A percentile compares a stretch with the other conserved stretches of the same genome.
Evolutionary conservation across 2,888 invertebrate species (phyloP).

Genomic region (Altica lythri): DNA sequence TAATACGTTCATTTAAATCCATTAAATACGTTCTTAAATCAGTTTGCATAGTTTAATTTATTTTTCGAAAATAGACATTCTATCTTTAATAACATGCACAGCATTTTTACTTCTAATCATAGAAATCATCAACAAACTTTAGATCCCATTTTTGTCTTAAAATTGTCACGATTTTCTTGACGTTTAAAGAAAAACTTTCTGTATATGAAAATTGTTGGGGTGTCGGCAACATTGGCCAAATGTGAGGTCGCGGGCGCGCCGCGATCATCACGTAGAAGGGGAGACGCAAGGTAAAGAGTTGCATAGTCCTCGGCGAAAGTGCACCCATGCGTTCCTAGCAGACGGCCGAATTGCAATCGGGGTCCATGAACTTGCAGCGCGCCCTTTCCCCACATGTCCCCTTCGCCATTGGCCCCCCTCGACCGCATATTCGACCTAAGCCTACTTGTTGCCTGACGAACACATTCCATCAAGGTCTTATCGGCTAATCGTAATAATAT

Average conservation of each 20-base stretch:
- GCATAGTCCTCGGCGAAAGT: slow-evolving; percentile 57
- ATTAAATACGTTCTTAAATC: too few relatives aligned
- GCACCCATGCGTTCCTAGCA: slow-evolving; percentile 60
- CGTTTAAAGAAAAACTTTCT: background rate
- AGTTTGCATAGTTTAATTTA: too few relatives aligned
- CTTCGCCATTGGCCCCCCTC: slow-evolving; percentile 30
- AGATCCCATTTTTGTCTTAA: background rate
- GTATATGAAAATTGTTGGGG: background rate
- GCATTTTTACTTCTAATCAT: too few relatives aligned
- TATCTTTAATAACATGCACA: too few relatives aligned
- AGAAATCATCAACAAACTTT: too few relatives aligned
- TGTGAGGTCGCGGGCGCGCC: slow-evolving; percentile 13
- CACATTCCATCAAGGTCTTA: slow-evolving; percentile 42
- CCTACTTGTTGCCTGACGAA: slow-evolving; percentile 46
- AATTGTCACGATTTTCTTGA: background rate
- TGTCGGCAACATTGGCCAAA: slow-evolving; percentile 14
- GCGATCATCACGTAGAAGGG: slow-evolving; percentile 29
- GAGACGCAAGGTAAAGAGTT: slow-evolving; percentile 48
- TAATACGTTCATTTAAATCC: too few relatives aligned
- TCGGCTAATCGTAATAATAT: slow-evolving; percentile 29
- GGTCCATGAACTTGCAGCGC: slow-evolving; percentile 51
- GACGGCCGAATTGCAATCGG: slow-evolving; percentile 56
- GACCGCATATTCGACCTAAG: slow-evolving; percentile 42
- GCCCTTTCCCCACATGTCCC: slow-evolving; percentile 33
- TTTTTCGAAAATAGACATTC: too few relatives aligned